Base-by-base conservation (phyloP, 2,888 invertebrate species). In the Aphodius sticticus region DNA sequence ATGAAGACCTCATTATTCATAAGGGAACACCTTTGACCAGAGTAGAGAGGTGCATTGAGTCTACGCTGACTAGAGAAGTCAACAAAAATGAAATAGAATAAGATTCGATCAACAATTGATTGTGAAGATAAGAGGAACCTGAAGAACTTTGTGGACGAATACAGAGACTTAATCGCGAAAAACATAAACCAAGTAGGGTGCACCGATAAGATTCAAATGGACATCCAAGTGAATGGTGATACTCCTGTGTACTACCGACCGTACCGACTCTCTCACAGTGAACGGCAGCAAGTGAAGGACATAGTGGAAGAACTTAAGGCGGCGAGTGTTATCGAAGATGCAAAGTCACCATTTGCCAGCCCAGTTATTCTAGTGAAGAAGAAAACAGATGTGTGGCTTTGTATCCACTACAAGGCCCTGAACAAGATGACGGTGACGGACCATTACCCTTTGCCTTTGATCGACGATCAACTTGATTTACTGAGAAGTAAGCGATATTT, bases 261-360 rank as follows among this genome's bases (percentile, higher is more conserved):
- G 0, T 86, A 86, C 74, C 79, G 86, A 26, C 74, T 85, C 70
- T 83, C 86, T 14, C 79, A 4, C 85, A 85, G 69, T 81, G 26
- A 26, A 26, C 26, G 82, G 70, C 70, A 81, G 37, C 77, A 78
- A n/a, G 81, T 86, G 7, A 78, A 81, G 26, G 79, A 80, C 37
- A 85, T 84, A 69, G 79, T 83, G 0, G 26, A 26, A 26, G 26
- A 26, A 26, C 26, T 26, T 26, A 71, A 83, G 2, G 82, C 84
- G 75, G 79, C 77, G 6, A 77, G 79, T 15, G 37, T 77, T 12
- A 80, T 84, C 16, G 69, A 78, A 80, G 70, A 82, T 80, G 82
- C 84, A 6, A 83, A 84, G 76, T 85, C 84, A 12, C 78, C 84
- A 77, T 71, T 71, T 71, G 81, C 82, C 26, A 79, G 79, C 14